Evolutionary conservation across 2,113 vertebrate genomes (phyloP), one percentile per base, ranked within the genome.

Genomic region (Prinia subflava): DNA sequence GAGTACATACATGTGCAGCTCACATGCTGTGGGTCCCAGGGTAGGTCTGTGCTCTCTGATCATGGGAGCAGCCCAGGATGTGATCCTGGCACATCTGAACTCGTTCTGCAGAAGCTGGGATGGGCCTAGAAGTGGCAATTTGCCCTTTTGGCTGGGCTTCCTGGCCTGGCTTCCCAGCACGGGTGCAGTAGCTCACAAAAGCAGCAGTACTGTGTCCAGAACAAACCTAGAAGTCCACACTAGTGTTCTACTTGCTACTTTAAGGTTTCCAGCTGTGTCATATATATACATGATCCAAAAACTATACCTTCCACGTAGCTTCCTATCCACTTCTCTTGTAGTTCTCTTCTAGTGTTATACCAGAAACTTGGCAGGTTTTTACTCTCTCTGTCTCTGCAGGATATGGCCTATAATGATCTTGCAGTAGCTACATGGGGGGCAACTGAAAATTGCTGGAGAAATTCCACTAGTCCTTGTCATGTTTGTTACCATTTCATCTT

Each of bases 111-210:
- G 62, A 14, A 76, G 90, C 28, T 4, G 8, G 27, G 50, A 68
- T 76, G 70, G 85, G 67, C 37, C 53, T 85, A 1, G 67, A 56
- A 70, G 64, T 94, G 92, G 86, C 94, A 71, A 6, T 63, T 90
- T 77, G 83, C 91, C 91, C 60, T 94, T 90, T 63, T 90, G 95
- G 94, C 90, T 37, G 10, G 24, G 30, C 39, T 90, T 81, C 71
- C 68, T 92, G 88, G 88, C 79, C 28, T 31, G 50, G 3, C 33
- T 94, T 77, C 75, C 46, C 27, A 70, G 59, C 86, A 67, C 1
- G 35, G 71, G 71, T 70, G 68, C 86, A 81, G 85, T 59, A 83
- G 88, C 89, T 96, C 63, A 31, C 89, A 74, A 94, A 85, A 80
- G 79, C 76, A 67, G 79, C 88, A 62, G 2, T 0, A 0, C 71